A percentile compares a stretch with the other conserved stretches of the same genome.
These are phyloP conservation scores for Champsocephalus gunnari DNA, from an alignment of 2,797 vertebrate genomes.

Conservation along the genomic window DNA sequence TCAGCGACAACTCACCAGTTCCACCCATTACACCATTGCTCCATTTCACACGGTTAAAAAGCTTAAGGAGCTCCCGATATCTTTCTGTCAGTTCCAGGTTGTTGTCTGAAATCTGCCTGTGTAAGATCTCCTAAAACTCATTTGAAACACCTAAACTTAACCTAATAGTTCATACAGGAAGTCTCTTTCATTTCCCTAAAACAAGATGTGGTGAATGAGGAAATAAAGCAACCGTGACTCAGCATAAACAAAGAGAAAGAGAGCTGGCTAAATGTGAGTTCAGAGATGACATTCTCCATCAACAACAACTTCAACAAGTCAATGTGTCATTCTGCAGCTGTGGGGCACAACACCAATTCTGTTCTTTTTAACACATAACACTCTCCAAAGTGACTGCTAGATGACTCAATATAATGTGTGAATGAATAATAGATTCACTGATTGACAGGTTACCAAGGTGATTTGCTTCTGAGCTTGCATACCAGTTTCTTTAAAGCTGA, in stretches of 20 bases:
- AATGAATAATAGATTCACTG: background rate
- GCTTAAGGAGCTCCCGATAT: background rate
- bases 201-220: background rate
- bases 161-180: background rate
- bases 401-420: background rate
- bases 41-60: background rate
- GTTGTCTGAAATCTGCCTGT: background rate
- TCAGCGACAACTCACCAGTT: background rate
- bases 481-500: background rate
- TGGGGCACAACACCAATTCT: background rate
- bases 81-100: background rate
- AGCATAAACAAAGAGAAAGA: background rate
- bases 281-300: background rate
- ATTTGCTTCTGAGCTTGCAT: background rate
- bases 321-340: slow-evolving; percentile 3
- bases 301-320: background rate
- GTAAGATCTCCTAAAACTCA: background rate
- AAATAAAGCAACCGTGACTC: slow-evolving; percentile 17
- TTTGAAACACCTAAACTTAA: slow-evolving; percentile 1
- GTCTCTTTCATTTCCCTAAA: slow-evolving; percentile 12
- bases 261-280: background rate
- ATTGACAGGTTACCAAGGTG: background rate
- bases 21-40: background rate
- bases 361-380: background rate
- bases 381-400: background rate